These are phyloP conservation scores for Strix uralensis DNA, from an alignment of 2,113 vertebrate species.

Conservation along the genomic window DNA sequence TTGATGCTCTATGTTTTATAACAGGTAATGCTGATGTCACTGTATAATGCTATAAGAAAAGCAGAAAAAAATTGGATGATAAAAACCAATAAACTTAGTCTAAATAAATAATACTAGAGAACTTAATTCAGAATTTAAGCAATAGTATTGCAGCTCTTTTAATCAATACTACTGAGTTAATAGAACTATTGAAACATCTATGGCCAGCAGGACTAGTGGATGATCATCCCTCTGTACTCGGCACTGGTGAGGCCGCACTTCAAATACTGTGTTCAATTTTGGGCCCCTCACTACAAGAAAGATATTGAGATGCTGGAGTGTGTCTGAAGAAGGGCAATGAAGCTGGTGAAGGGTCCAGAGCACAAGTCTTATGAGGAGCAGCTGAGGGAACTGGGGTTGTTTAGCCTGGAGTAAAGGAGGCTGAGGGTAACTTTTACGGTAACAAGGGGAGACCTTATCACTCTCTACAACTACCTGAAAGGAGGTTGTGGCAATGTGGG, in stretches of 20 bases:
- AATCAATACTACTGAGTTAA: neutral
- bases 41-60: neutral
- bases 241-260: neutral
- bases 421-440: neutral
- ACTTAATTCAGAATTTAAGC: neutral
- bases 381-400: neutral
- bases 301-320: neutral
- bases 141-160: neutral
- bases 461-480: neutral
- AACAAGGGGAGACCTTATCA: neutral
- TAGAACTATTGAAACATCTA: neutral
- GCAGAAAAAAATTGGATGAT: neutral
- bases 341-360: neutral
- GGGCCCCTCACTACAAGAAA: neutral
- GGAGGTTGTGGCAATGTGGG: accelerated
- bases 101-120: neutral
- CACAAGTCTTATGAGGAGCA: accelerated
- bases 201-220: neutral
- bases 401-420: neutral
- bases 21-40: neutral
- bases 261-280: accelerated
- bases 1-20: neutral
- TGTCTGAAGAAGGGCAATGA: accelerated
- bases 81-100: neutral
- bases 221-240: accelerated